Base-by-base conservation (phyloP, 2,113 vertebrate genomes). In the Octodon degus region DNA sequence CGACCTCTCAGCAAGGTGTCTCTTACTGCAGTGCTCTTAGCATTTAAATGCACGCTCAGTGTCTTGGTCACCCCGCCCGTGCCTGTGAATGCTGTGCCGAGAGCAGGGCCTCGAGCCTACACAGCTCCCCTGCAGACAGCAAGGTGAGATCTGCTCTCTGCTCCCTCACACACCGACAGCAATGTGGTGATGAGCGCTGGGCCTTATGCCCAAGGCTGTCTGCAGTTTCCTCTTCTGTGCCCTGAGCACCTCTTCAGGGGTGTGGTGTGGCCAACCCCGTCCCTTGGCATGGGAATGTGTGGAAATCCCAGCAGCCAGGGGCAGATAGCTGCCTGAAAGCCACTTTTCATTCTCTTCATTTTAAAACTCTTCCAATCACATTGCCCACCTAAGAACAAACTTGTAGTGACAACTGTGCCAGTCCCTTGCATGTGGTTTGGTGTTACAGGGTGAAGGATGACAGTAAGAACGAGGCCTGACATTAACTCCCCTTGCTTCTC, bases 351-450 rank as follows among this genome's bases (percentile, higher is more conserved):
- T 82, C 90, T 90, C 81, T 97, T 68, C 20, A 70, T 32, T 22
- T 5, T 25, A 40, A 68, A 60, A 20, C 0, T 17, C 34, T 81
- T 65, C 34, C 94, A 90, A 92, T 89, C 94, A 65, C 25, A 80
- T 19, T 86, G 14, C 1, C 58, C 74, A 95, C 53, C 96, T 97
- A 96, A 91, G 62, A 89, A 65, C 62, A 96, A 95, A 89, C 86
- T 95, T 95, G 83, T 92, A 96, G 68, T 91, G 96, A 96, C 58
- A 96, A 86, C 50, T 60, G 83, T 32, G 94, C 97, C 55, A 65
- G 50, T 43, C 1, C 12, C 70, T 96, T 95, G 91, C 25, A 95
- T 95, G 86, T 87, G 62, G 60, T 47, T 95, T 79, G 79, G 63
- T 94, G 43, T 91, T 77, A 22, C 12, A 43, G 24, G 40, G 24